Conservation (phyloP, 2,888 invertebrate species). For the Acrobasis suavella region DNA sequence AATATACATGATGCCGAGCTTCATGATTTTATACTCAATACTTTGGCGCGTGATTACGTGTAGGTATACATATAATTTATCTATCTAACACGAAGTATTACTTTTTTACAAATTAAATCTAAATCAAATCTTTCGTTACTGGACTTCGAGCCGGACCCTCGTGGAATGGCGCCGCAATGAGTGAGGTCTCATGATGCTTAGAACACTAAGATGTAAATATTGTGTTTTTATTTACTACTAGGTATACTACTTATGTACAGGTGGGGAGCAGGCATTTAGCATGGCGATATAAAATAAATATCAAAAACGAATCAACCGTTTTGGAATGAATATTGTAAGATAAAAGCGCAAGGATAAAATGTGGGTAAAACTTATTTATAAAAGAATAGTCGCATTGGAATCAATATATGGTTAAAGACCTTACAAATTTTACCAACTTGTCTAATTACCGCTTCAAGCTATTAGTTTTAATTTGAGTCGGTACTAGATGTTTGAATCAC, state of each 20-base stretch:
- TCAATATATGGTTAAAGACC: too few relatives aligned
- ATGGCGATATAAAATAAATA: background rate
- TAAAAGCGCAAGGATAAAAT: too few relatives aligned
- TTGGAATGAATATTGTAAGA: too few relatives aligned
- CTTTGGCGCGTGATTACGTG: slow-evolving; percentile 30
- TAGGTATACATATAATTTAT: slow-evolving; percentile 43
- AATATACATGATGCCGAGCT: slow-evolving; percentile 17
- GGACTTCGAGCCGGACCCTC: slow-evolving; percentile 49
- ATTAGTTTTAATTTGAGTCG: too few relatives aligned
- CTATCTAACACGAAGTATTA: slow-evolving; percentile 62
- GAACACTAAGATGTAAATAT: background rate
- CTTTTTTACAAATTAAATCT: slow-evolving; percentile 54
- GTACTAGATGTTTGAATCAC: too few relatives aligned
- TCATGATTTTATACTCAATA: slow-evolving; percentile 23
- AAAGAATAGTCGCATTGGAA: too few relatives aligned
- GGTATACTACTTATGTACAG: background rate
- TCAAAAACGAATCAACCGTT: background rate
- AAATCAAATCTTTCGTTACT: slow-evolving; percentile 48
- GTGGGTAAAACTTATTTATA: too few relatives aligned
- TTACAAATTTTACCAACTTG: too few relatives aligned
- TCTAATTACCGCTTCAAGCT: too few relatives aligned
- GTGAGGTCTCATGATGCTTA: background rate
- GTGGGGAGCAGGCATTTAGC: background rate
- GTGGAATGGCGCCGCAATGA: slow-evolving; percentile 1
- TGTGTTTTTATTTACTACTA: background rate